Evolutionary conservation across 1,140 invertebrate genomes (phyloP).

Genomic region (Scylla paramamosain): DNA sequence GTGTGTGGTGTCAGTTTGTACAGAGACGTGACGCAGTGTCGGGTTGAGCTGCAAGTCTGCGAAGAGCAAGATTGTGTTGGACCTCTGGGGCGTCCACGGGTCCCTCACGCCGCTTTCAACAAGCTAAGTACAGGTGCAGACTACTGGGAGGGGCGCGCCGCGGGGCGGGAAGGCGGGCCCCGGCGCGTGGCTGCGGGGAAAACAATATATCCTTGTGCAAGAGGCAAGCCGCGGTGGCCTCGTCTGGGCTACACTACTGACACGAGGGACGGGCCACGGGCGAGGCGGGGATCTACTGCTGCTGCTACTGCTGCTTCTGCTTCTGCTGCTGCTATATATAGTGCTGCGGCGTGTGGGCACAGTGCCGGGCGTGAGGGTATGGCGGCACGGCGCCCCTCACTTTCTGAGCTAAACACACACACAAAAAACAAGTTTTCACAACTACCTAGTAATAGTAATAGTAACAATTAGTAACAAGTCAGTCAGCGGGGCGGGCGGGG

Average conservation of each 20-base stretch:
- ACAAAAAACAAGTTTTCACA: background rate
- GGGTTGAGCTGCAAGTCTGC: background rate
- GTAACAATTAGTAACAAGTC: background rate
- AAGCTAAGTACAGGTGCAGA: background rate
- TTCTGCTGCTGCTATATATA: too few species aligned
- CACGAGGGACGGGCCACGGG: background rate
- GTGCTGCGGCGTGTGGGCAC: background rate
- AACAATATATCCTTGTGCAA: conserved; percentile 2
- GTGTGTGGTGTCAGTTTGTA: background rate
- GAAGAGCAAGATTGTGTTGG: background rate
- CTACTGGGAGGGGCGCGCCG: background rate
- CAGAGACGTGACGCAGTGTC: background rate
- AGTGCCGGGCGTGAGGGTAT: conserved; percentile 2
- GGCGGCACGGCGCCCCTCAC: background rate
- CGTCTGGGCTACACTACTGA: background rate
- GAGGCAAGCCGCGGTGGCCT: background rate
- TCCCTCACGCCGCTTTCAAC: background rate
- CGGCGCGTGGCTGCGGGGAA: background rate
- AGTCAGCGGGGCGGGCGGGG: background rate
- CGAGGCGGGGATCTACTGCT: background rate
- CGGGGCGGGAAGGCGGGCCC: background rate
- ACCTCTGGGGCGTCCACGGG: background rate
- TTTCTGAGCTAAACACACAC: background rate
- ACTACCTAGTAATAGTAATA: background rate
- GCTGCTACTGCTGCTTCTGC: background rate